Conservation (phyloP, 2,888 invertebrate genomes). For the Argyresthia goedartella region DNA sequence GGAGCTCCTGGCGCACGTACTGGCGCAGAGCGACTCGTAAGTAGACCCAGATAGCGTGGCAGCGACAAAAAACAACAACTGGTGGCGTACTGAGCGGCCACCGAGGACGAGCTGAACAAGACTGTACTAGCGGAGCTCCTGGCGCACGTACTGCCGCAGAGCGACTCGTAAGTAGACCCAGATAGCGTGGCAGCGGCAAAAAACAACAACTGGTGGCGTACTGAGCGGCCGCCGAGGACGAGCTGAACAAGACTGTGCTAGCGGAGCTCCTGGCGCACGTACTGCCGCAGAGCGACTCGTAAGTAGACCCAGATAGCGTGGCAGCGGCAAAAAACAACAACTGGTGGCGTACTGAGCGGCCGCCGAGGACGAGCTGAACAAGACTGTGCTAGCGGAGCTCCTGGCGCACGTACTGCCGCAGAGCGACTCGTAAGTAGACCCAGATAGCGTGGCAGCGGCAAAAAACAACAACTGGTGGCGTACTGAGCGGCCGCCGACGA, state of each 20-base stretch:
- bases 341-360: conserved; percentile 79
- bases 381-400: conserved; percentile 77
- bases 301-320: too few relatives aligned
- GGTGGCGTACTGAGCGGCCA: conserved; percentile 79
- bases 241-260: conserved; percentile 80
- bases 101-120: conserved; percentile 84
- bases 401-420: too few relatives aligned
- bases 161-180: too few relatives aligned
- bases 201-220: conserved; percentile 82
- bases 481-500: conserved; percentile 84
- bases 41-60: too few relatives aligned
- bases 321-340: too few relatives aligned
- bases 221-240: conserved; percentile 82
- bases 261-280: conserved; percentile 72
- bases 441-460: too few relatives aligned
- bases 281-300: too few relatives aligned
- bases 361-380: conserved; percentile 85
- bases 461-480: conserved; percentile 79
- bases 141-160: too few relatives aligned
- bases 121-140: conserved; percentile 77
- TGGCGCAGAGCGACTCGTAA: too few relatives aligned
- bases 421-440: too few relatives aligned
- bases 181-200: too few relatives aligned
- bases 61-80: too few relatives aligned
- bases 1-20: conserved; percentile 68